Percentiles rank a stretch among this genome's conserved stretches.
Evolutionary conservation across 2,113 vertebrate genomes (phyloP).

Genomic region (Phaethornis superciliosus): DNA sequence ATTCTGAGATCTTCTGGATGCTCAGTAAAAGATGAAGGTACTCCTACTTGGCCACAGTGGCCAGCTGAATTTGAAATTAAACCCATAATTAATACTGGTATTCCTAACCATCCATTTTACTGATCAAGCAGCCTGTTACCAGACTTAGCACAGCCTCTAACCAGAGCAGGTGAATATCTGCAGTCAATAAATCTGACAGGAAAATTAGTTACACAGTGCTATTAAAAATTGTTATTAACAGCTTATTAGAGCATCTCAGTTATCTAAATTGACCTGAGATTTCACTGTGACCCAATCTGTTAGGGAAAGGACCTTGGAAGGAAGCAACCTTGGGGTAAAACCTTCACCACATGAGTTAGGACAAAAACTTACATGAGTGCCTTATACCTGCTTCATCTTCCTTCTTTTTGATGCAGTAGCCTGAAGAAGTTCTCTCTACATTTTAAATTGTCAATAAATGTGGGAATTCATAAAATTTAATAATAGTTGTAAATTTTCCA

Average conservation of each 20-base stretch:
- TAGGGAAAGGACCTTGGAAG: not conserved
- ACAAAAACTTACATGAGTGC: not conserved
- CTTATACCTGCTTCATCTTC: not conserved
- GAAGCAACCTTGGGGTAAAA: not conserved
- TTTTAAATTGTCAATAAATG: not conserved
- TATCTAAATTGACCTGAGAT: not conserved
- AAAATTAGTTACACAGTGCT: not conserved
- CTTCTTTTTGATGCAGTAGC: not conserved
- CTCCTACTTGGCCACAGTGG: not conserved
- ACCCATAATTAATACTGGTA: not conserved
- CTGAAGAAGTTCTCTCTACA: not conserved
- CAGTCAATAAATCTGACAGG: not conserved
- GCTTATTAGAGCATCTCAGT: not conserved
- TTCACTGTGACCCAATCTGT: not conserved
- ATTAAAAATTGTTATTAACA: not conserved
- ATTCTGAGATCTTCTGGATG: not conserved
- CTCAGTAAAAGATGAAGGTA: not conserved
- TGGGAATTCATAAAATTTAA: not conserved
- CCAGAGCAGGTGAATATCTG: not conserved
- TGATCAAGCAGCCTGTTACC: not conserved
- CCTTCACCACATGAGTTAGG: rapidly evolving
- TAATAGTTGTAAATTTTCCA: not conserved
- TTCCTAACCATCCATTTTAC: not conserved
- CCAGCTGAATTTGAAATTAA: not conserved
- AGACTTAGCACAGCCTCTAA: not conserved